Percentiles rank a stretch among this genome's conserved stretches.
These are phyloP conservation scores for Epizoanthus ramosus DNA, from an alignment of 92 coral and sea anemone genomes.

Conservation along the genomic window DNA sequence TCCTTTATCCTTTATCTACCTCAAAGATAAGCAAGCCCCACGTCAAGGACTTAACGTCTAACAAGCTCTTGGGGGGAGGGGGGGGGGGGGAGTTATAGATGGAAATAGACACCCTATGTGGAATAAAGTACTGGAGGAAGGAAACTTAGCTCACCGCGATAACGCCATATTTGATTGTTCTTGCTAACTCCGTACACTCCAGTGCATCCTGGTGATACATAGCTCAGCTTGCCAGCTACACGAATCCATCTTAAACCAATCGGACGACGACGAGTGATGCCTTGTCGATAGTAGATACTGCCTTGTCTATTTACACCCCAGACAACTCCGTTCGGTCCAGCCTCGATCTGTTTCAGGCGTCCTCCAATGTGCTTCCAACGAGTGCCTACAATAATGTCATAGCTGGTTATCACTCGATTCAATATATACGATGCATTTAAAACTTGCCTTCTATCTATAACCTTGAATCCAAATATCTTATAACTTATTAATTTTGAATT, in stretches of 20 bases:
- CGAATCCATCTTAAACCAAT: conserved; percentile 31
- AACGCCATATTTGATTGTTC: conserved; percentile 40
- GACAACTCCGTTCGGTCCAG: conserved; percentile 26
- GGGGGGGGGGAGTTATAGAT: too few relatives aligned
- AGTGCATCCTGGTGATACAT: conserved; percentile 43
- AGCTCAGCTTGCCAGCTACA: conserved; percentile 28
- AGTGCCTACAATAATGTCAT: conserved; percentile 11
- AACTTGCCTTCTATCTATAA: too few relatives aligned
- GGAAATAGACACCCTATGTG: too few relatives aligned
- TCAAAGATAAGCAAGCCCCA: too few relatives aligned
- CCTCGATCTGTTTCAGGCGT: conserved; percentile 25
- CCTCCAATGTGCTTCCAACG: conserved; percentile 28
- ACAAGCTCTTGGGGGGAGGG: too few relatives aligned
- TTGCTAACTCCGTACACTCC: conserved; percentile 49
- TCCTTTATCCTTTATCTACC: too few relatives aligned
- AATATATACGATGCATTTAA: too few relatives aligned
- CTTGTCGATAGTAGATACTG: conserved; percentile 7
- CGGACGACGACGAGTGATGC: conserved; percentile 17
- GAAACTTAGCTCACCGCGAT: not conserved
- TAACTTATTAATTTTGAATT: too few relatives aligned
- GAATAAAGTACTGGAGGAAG: too few relatives aligned
- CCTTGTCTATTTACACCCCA: conserved; percentile 37
- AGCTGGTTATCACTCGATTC: too few relatives aligned
- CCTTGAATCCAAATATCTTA: too few relatives aligned
- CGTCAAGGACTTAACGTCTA: too few relatives aligned